These are phyloP conservation scores for Smittia aterrima DNA, from an alignment of 2,888 invertebrate genomes.

Conservation along the genomic window DNA sequence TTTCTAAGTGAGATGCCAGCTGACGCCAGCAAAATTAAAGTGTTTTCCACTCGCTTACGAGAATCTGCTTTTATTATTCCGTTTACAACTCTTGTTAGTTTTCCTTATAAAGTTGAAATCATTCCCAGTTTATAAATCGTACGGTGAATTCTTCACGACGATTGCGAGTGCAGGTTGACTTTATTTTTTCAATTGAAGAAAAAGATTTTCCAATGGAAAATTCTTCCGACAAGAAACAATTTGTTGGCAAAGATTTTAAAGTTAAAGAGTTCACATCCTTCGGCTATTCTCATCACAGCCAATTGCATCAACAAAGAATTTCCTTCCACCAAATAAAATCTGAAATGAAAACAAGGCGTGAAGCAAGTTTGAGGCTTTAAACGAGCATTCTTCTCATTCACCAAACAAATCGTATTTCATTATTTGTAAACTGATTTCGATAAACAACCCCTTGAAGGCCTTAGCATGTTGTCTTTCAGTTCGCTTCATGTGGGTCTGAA, in stretches of 20 bases:
- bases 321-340: conserved; percentile 42
- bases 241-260: neutral
- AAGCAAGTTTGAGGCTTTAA: conserved; percentile 6
- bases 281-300: neutral
- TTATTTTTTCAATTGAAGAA: too few species aligned
- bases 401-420: conserved; percentile 18
- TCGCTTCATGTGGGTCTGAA: conserved; percentile 12
- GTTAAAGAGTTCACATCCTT: neutral
- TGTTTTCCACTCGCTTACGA: neutral
- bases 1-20: conserved; percentile 42
- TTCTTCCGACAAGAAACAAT: neutral
- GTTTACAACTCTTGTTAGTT: neutral
- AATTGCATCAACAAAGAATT: neutral
- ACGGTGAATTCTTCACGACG: neutral
- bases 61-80: conserved; percentile 27
- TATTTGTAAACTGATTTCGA: conserved; percentile 22
- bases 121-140: conserved; percentile 7
- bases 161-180: too few species aligned
- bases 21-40: conserved; percentile 42
- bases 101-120: neutral
- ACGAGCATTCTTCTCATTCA: conserved; percentile 18
- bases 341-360: conserved; percentile 42
- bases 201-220: neutral
- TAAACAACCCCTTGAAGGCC: conserved; percentile 35
- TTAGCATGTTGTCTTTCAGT: neutral